Percentiles rank a stretch among this genome's conserved stretches.
Evolutionary conservation across 2,797 vertebrate genomes (phyloP).

Genomic region (Podargus strigoides): DNA sequence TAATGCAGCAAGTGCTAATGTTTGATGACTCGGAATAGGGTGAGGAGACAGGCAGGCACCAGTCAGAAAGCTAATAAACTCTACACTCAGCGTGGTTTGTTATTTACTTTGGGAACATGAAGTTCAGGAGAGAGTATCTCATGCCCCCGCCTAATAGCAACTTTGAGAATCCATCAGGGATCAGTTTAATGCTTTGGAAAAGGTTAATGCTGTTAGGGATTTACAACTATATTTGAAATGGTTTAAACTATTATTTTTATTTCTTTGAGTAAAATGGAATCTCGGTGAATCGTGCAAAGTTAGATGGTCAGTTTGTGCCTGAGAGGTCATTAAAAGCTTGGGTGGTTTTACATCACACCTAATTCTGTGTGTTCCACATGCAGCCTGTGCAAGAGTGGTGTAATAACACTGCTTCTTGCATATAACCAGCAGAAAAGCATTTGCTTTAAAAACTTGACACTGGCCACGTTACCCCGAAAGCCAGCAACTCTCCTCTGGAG

Average conservation of each 20-base stretch:
- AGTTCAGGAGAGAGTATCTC: not conserved
- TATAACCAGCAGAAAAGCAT: not conserved
- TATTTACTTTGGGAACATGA: not conserved
- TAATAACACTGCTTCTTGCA: not conserved
- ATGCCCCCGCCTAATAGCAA: not conserved
- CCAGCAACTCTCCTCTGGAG: not conserved
- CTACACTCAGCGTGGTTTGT: not conserved
- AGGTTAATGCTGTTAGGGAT: constrained; percentile 48
- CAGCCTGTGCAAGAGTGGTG: not conserved
- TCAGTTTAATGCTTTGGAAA: constrained; percentile 35
- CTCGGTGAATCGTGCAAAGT: not conserved
- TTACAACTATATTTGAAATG: constrained; percentile 27
- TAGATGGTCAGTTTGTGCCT: constrained; percentile 18
- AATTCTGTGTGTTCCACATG: not conserved
- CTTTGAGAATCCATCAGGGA: constrained; percentile 12
- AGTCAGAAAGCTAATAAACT: not conserved
- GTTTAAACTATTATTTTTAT: constrained; percentile 56
- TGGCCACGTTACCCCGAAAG: not conserved
- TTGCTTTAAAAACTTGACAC: not conserved
- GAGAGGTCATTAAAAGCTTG: constrained; percentile 13
- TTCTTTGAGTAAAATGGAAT: constrained; percentile 17
- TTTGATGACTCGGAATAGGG: not conserved
- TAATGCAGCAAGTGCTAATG: not conserved
- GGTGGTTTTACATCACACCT: not conserved
- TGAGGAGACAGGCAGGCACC: not conserved